Evolutionary conservation across 2,797 vertebrate genomes (phyloP).

Genomic region (Chelonia mydas): DNA sequence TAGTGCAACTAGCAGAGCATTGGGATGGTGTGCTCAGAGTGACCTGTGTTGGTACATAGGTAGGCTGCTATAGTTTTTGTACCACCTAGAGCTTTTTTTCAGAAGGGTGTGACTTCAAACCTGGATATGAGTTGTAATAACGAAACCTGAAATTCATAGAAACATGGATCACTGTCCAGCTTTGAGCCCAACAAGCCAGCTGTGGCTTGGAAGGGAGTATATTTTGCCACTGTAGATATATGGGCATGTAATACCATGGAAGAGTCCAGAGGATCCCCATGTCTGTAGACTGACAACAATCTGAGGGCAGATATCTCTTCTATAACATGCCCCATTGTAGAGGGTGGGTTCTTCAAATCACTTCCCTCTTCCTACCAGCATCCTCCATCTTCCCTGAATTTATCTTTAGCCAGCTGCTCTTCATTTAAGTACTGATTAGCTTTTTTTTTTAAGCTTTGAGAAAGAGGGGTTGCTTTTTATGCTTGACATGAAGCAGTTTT

Average conservation of each 20-base stretch:
- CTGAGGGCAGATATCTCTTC: no score
- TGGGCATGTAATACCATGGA: not conserved
- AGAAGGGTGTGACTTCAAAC: no score
- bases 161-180: no score
- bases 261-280: no score
- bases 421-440: not conserved
- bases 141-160: no score
- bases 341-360: not conserved
- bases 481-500: not conserved
- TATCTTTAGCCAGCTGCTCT: conserved; percentile 17
- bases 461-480: not conserved
- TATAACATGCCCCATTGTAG: not conserved
- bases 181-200: not conserved
- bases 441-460: conserved; percentile 3
- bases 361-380: not conserved
- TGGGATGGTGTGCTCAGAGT: not conserved
- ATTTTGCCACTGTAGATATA: not conserved
- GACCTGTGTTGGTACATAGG: not conserved
- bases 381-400: not conserved
- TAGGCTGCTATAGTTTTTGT: not conserved
- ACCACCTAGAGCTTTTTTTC: not conserved
- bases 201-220: not conserved
- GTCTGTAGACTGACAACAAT: no score
- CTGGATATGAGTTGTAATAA: no score
- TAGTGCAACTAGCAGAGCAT: not conserved